Conservation (phyloP, 2,888 invertebrate species). For the Sympetrum striolatum region DNA sequence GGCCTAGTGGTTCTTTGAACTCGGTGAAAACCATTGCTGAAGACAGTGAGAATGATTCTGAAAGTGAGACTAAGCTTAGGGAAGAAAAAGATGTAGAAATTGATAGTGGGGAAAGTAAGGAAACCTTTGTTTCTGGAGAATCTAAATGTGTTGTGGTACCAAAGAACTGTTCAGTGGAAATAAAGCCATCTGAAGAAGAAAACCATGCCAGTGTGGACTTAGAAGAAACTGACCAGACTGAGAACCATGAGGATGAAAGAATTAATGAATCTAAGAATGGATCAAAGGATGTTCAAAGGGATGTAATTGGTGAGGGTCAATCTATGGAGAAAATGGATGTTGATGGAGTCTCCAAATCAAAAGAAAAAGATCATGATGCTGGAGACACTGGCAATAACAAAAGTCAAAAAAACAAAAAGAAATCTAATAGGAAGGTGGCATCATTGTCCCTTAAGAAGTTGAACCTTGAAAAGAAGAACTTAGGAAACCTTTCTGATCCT, state of each 20-base stretch:
- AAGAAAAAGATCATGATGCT: neutral
- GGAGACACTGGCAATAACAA: neutral
- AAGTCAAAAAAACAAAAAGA: conserved; percentile 39
- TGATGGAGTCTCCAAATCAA: neutral
- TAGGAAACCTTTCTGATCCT: neutral
- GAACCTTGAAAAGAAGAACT: neutral
- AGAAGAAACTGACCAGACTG: neutral
- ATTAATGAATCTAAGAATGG: neutral
- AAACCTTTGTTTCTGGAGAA: neutral
- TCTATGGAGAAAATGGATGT: neutral
- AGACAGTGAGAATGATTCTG: neutral
- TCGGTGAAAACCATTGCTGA: conserved; percentile 50
- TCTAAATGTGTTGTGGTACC: neutral
- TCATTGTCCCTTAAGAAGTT: neutral
- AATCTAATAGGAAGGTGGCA: neutral
- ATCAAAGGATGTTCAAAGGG: conserved; percentile 55
- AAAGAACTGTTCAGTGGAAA: neutral
- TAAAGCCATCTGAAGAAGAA: neutral
- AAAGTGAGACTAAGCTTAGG: too few relatives aligned
- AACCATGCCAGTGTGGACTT: neutral
- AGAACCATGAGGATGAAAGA: neutral
- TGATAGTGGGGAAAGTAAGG: conserved; percentile 18
- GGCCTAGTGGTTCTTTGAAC: conserved; percentile 51
- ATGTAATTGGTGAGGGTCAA: neutral
- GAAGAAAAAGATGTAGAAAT: neutral